A percentile compares a stretch with the other conserved stretches of the same genome.
These are phyloP conservation scores for Aegithalos caudatus DNA, from an alignment of 2,113 vertebrate species.

Conservation along the genomic window DNA sequence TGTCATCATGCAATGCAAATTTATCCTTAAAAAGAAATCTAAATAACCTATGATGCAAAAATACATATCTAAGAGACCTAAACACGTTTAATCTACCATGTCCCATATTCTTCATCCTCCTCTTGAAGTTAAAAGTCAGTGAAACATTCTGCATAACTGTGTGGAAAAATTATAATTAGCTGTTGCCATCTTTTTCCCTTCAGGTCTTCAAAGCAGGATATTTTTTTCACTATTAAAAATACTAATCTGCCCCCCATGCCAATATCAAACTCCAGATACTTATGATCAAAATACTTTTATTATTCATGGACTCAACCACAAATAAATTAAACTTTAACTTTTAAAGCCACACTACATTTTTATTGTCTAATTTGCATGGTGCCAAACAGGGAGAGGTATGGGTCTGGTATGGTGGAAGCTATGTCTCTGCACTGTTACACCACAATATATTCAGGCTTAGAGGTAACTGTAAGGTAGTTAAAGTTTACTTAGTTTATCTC, in stretches of 20 bases:
- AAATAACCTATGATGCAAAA: neutral
- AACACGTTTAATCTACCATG: neutral
- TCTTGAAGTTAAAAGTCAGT: neutral
- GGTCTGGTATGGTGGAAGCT: neutral
- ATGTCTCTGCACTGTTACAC: neutral
- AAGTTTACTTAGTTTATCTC: neutral
- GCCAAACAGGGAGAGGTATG: neutral
- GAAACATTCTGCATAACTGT: neutral
- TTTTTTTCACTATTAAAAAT: neutral
- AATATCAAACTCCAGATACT: neutral
- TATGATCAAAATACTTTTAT: neutral
- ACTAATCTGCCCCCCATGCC: neutral
- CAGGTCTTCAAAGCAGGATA: neutral
- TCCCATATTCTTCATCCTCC: neutral
- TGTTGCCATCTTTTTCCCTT: neutral
- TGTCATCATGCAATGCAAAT: neutral
- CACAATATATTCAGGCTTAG: neutral
- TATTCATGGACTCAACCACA: neutral
- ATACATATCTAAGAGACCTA: neutral
- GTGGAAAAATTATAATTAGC: neutral
- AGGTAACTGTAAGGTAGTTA: neutral
- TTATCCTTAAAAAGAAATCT: neutral
- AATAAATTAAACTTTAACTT: slow-evolving; percentile 12
- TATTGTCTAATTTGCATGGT: neutral
- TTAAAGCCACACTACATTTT: neutral